Percentiles rank a stretch among this genome's conserved stretches.
phyloP scores from a whole-genome alignment of 2,113 vertebrate species.

The Acanthisitta chloris region DNA sequence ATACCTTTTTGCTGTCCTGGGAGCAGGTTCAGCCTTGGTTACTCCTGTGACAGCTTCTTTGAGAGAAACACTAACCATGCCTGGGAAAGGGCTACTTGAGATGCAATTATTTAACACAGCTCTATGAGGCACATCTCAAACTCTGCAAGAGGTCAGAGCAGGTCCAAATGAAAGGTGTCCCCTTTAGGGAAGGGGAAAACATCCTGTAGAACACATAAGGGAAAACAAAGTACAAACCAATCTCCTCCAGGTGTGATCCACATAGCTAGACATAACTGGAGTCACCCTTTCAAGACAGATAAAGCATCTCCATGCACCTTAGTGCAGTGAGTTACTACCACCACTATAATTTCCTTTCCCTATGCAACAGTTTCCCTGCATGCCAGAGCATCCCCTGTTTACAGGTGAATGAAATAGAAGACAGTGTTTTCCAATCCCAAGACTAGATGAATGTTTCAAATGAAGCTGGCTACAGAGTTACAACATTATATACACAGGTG shows the following conservation, averaged over 20 bases:
- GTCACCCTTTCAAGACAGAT: background rate
- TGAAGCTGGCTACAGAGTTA: background rate
- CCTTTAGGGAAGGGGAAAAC: background rate
- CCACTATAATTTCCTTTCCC: background rate
- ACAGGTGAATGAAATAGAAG: background rate
- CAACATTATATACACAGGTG: too few relatives aligned
- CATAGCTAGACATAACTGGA: background rate
- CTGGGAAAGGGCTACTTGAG: background rate
- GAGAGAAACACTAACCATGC: background rate
- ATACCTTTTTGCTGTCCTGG: slow-evolving; percentile 29
- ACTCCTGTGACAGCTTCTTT: slow-evolving; percentile 16
- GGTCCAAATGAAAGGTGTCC: background rate
- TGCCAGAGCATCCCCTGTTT: background rate
- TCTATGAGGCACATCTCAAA: background rate
- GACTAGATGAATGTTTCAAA: background rate
- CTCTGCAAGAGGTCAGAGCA: background rate
- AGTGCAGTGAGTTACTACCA: background rate
- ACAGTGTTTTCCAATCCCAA: background rate
- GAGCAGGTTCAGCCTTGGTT: slow-evolving; percentile 10
- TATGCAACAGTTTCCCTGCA: background rate
- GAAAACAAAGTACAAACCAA: background rate
- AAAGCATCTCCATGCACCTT: background rate
- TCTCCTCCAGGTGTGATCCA: background rate
- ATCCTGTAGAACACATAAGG: background rate
- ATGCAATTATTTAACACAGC: background rate